Evolutionary conservation across 2,797 vertebrate genomes (phyloP).

Genomic region (Pogoniulus pusillus): DNA sequence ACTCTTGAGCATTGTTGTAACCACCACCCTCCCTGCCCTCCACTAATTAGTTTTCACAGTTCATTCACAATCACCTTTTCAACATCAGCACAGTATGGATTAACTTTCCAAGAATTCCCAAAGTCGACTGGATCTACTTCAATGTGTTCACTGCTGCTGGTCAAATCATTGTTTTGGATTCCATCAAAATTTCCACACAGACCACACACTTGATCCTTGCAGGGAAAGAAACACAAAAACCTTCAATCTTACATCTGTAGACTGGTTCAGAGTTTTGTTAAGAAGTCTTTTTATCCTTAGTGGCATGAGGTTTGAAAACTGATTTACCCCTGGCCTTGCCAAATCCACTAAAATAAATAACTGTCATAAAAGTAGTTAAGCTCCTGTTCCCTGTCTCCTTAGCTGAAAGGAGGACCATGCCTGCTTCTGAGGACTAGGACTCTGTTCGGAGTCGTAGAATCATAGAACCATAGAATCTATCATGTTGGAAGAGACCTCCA

Average conservation of each 20-base stretch:
- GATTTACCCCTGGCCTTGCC: not conserved
- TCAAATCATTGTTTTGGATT: conserved; percentile 91
- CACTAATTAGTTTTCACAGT: not conserved
- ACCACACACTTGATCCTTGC: conserved; percentile 90
- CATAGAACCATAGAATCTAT: no score
- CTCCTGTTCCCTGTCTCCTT: not conserved
- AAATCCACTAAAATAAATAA: not conserved
- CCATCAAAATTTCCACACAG: conserved; percentile 97
- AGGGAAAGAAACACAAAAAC: conserved; percentile 31
- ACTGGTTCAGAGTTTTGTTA: not conserved
- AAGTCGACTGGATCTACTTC: conserved; percentile 90
- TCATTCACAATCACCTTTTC: conserved; percentile 77
- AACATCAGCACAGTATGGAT: conserved; percentile 88
- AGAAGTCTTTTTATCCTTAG: not conserved
- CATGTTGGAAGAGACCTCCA: no score
- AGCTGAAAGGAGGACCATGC: not conserved
- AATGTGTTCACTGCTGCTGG: conserved; percentile 92
- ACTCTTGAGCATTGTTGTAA: not conserved
- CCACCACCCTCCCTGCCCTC: no score
- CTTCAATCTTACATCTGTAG: not conserved
- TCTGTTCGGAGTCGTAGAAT: not conserved
- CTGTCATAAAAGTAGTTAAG: not conserved
- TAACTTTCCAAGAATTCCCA: conserved; percentile 96
- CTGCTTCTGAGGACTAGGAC: no score
- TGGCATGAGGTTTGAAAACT: not conserved